Evolutionary conservation across 2,113 vertebrate genomes (phyloP), one percentile per base, ranked within the genome.

Genomic region (Siniperca knerii): DNA sequence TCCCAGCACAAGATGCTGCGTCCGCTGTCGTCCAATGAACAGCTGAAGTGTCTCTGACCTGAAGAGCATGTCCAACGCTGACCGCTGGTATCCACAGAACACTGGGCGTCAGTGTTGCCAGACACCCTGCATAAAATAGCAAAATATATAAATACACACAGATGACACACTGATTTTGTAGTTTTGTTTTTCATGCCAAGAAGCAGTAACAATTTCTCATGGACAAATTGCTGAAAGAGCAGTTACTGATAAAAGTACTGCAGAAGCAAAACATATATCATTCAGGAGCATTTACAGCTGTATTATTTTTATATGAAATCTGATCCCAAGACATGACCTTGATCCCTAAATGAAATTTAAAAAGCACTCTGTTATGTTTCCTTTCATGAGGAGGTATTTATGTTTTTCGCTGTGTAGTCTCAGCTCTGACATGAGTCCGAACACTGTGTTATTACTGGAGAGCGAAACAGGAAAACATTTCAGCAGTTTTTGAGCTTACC

Each of bases 11-110:
- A 77, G 61, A 95, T 71, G 10, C 85, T 6, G 1, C 4, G 1
- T 7, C 78, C 79, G 9, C 55, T 77, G 15, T 10, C 4, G 3
- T 90, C 83, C 57, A 93, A 75, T 0, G 82, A 79, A 72, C 94
- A 95, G 52, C 21, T 83, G 55, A 94, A 60, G 65, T 80, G 81
- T 23, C 84, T 64, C 25, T 62, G 16, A 55, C 9, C 35, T 0
- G 92, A 88, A 54, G 80, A 76, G 89, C 94, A 94, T 0, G 33
- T 85, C 94, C 93, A 94, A 0, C 1, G 81, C 48, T 12, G 57
- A 11, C 33, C 58, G 25, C 70, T 65, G 20, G 50, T 0, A 18
- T 93, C 92, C 69, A 69, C 72, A 65, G 90, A 74, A 52, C 93
- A 95, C 10, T 15, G 20, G 21, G 15, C 2, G 18, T 46, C 57